These are phyloP conservation scores for Poecilia picta DNA, from an alignment of 2,797 vertebrate species.

Conservation along the genomic window DNA sequence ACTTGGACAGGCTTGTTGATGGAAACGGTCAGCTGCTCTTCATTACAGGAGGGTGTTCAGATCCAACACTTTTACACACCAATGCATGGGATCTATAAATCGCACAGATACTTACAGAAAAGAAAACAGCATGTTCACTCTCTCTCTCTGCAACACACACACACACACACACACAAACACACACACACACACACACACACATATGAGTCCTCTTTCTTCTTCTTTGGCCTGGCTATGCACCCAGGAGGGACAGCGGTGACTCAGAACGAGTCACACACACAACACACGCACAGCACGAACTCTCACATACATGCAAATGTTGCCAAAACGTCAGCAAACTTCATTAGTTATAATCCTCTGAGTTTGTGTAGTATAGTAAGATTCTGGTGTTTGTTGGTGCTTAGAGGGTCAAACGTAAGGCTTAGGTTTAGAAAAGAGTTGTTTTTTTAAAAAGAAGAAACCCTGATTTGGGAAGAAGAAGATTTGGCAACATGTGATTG, in stretches of 20 bases:
- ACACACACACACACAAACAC: no score
- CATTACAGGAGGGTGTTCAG: background rate
- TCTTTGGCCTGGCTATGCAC: slow-evolving; percentile 58
- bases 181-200: slow-evolving; percentile 19
- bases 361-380: slow-evolving; percentile 13
- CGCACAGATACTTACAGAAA: slow-evolving; percentile 25
- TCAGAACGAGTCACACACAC: slow-evolving; percentile 72
- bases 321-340: slow-evolving; percentile 55
- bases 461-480: slow-evolving; percentile 21
- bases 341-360: slow-evolving; percentile 46
- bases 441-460: background rate
- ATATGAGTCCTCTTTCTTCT: slow-evolving; percentile 35
- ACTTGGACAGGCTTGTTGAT: background rate
- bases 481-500: slow-evolving; percentile 16
- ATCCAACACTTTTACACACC: slow-evolving; percentile 27
- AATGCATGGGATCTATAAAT: slow-evolving; percentile 25
- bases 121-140: slow-evolving; percentile 30
- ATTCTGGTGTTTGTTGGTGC: background rate
- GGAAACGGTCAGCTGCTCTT: background rate
- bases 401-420: slow-evolving; percentile 20
- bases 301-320: slow-evolving; percentile 57
- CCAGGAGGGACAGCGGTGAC: slow-evolving; percentile 72
- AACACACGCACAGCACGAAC: slow-evolving; percentile 41
- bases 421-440: background rate
- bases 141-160: slow-evolving; percentile 30